Evolutionary conservation across 2,888 invertebrate species (phyloP), one percentile per base, ranked within the genome.

Genomic region (Hyalella azteca): DNA sequence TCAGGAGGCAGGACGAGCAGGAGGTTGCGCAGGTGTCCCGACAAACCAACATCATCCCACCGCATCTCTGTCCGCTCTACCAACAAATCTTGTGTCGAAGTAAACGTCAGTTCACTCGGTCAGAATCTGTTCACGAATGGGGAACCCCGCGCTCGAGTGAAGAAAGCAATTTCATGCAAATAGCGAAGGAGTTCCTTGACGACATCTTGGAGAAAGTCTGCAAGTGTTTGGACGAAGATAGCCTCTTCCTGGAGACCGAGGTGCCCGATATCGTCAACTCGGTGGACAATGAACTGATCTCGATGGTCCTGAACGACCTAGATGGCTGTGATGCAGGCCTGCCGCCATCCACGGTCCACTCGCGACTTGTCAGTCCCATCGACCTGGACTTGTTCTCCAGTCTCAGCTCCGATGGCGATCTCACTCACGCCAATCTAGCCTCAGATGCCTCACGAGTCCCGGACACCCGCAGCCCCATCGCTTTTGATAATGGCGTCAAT

Each of bases 21-120:
- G 80, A 84, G 40, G 81, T 79, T 22, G 84, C 80, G 48, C 80
- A 77, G 59, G 80, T 80, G 78, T 82, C 82, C 15, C 73, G 84
- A 11, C 81, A 84, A 32, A 84, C 84, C 26, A 84, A 84, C 77
- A 81, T 84, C n/a, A 84, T 84, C 32, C 84, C 84, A 22, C 84
- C 84, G 2, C 81, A 84, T 39, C 77, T 84, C 45, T 84, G 84
- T 77, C 84, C 84, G 26, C 77, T 84, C n/a, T 84, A 84, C 60
- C 79, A 79, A 59, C 75, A 80, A 39, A 82, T 84, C 41, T 39
- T 75, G 19, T n/a, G 15, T 13, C 40, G 45, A 19, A 26, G 45
- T 45, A 32, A 45, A 9, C 75, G 40, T 5, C 40, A 26, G 1
- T 19, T 36, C 19, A 5, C 75, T 5, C n/a, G 36, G 22, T n/a